Evolutionary conservation across 2,113 vertebrate genomes (phyloP), one percentile per base, ranked within the genome.

Genomic region (Cyphomyrus plagiostoma): DNA sequence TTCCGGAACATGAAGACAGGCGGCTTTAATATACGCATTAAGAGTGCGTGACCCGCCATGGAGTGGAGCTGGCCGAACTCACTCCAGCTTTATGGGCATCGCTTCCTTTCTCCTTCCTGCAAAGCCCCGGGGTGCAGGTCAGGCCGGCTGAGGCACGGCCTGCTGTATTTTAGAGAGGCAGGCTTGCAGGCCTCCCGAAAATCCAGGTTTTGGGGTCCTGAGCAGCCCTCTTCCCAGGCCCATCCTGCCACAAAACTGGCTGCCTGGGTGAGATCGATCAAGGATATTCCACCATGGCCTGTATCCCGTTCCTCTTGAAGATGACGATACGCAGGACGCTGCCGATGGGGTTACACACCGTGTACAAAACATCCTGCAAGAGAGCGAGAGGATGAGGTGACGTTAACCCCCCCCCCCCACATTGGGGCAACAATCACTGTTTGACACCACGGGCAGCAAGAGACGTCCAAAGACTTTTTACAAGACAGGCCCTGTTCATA

Each of bases 251-350:
- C 74, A 3, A 19, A 42, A 19, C 30, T 2, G 30, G 35, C 85
- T 19, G 49, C 15, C 85, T 52, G n/a, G 84, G 19, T 0, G 11
- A n/a, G n/a, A 48, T 87, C 50, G 10, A 35, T 26, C 66, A 97
- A 99, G 98, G 98, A 99, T 99, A 99, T 99, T 99, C 98, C 95
- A 99, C 98, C 97, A 99, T 98, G 93, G 98, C 97, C 95, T 98
- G 98, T 94, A 99, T 97, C 90, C 98, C 98, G 89, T 98, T 99
- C 89, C 97, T 97, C 94, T 98, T 99, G 95, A 99, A 99, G 94
- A 99, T 99, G 92, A 99, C 98, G 92, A 99, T 99, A 9, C 98
- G 97, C 8, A 96, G 96, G 82, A 99, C 98, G 91, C 96, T 98
- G 10, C 97, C 96, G 90, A 97, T 96, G 26, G 98, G 97, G 90